These are phyloP conservation scores for Octodon degus DNA, from an alignment of 2,113 vertebrate species.

Conservation along the genomic window DNA sequence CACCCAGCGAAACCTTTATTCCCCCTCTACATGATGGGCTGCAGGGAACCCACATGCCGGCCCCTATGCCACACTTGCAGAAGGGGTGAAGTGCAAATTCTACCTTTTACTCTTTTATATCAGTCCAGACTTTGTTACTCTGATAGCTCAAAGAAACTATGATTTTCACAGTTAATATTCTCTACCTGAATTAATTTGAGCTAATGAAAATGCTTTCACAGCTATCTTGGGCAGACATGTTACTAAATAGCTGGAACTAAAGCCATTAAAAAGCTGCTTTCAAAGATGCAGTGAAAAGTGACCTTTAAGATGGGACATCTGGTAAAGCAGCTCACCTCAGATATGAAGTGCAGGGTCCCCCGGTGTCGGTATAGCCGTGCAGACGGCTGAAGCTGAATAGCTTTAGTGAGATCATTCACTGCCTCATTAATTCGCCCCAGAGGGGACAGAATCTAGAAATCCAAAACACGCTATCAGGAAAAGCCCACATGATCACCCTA, in stretches of 20 bases:
- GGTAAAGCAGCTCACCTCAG: slow-evolving; percentile 90
- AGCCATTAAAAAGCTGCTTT: neutral
- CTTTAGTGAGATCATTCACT: slow-evolving; percentile 95
- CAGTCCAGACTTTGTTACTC: neutral
- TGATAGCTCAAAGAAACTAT: neutral
- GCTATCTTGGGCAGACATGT: neutral
- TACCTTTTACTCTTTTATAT: too few species aligned
- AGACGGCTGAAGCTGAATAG: slow-evolving; percentile 96
- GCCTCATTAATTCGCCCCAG: slow-evolving; percentile 96
- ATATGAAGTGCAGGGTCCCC: slow-evolving; percentile 97
- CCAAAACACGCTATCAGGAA: slow-evolving; percentile 66
- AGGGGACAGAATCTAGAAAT: slow-evolving; percentile 94
- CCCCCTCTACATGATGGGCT: neutral
- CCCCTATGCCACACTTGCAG: neutral
- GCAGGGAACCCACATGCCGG: neutral
- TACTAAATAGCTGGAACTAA: neutral
- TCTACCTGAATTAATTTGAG: neutral
- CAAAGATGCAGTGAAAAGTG: neutral
- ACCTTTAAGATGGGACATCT: neutral
- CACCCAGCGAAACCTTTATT: neutral
- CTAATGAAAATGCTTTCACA: neutral
- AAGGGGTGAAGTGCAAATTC: neutral
- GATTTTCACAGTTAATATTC: neutral
- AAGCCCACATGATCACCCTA: neutral
- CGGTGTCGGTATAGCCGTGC: slow-evolving; percentile 96